These are phyloP conservation scores for Hozukius guyotensis DNA, from an alignment of 2,797 vertebrate genomes.

Conservation along the genomic window DNA sequence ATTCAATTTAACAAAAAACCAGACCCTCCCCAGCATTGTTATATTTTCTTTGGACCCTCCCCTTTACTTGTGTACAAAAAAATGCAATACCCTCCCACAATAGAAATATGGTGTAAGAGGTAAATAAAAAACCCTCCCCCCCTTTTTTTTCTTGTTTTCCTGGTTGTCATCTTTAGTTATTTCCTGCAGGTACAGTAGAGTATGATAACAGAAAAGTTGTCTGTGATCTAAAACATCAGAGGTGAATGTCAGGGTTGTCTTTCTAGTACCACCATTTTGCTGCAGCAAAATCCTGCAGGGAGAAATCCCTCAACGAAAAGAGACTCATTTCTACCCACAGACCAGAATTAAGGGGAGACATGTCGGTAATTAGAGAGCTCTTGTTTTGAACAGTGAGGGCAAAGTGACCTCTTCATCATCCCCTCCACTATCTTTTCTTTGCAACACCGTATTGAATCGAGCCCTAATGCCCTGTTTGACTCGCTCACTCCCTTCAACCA, in stretches of 20 bases:
- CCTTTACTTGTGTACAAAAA: neutral
- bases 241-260: neutral
- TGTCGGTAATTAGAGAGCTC: slow-evolving; percentile 26
- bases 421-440: neutral
- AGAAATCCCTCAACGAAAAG: neutral
- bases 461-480: slow-evolving; percentile 19
- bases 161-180: neutral
- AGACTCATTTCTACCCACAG: neutral
- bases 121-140: neutral
- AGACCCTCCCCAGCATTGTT: neutral
- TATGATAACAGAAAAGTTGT: neutral
- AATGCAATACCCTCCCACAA: too few relatives aligned
- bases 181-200: neutral
- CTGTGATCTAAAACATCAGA: neutral
- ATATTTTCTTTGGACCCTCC: neutral
- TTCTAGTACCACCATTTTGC: neutral
- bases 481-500: neutral
- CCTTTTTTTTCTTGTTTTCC: neutral
- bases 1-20: neutral
- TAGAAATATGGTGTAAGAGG: too few relatives aligned
- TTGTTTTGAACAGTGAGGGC: slow-evolving; percentile 17
- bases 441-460: neutral
- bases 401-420: slow-evolving; percentile 45
- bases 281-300: neutral
- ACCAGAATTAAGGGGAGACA: neutral